Evolutionary conservation across 2,113 vertebrate species (phyloP), one percentile per base, ranked within the genome.

Genomic region (Hystrix cristata): DNA sequence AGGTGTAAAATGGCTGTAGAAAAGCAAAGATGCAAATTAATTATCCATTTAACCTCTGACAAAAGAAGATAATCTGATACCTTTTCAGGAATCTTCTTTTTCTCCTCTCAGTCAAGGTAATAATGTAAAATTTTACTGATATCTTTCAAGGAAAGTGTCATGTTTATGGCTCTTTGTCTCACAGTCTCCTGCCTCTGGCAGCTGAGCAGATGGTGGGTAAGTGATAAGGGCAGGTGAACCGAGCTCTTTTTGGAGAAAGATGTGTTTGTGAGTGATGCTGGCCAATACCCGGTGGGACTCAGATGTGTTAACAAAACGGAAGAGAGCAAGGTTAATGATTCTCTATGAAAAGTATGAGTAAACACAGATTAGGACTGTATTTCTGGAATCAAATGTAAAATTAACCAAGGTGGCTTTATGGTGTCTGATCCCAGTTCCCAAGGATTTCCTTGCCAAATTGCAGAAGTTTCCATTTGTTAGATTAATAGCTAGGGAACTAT

Each of bases 1-100:
- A 97, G 94, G 95, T 97, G 93, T 96, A 87, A 96, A 95, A 90
- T 79, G 82, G n/a, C 64, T 92, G 71, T n/a, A 78, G 88, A 91
- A 96, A 93, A 71, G 93, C 91, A 72, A 80, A 94, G 48, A 65
- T 96, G 91, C 93, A 98, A 97, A 96, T 96, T 97, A 97, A 97
- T 95, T 94, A 96, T 81, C 79, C 87, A 81, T 87, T 97, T 98
- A 95, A 94, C 91, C 92, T 84, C 93, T 93, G 82, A 96, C 76
- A 96, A 94, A 96, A 93, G 91, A 96, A 94, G 94, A 91, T 83
- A 87, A 95, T 95, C 86, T 95, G 79, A 90, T 76, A 96, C 80
- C 43, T 87, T 94, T 96, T 90, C 65, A 96, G 65, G 87, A 80
- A 38, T 81, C 82, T 94, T 83, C 48, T 80, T 76, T 74, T 90